Evolutionary conservation across 1,140 invertebrate species (phyloP).

Genomic region (Bombyx mori): DNA sequence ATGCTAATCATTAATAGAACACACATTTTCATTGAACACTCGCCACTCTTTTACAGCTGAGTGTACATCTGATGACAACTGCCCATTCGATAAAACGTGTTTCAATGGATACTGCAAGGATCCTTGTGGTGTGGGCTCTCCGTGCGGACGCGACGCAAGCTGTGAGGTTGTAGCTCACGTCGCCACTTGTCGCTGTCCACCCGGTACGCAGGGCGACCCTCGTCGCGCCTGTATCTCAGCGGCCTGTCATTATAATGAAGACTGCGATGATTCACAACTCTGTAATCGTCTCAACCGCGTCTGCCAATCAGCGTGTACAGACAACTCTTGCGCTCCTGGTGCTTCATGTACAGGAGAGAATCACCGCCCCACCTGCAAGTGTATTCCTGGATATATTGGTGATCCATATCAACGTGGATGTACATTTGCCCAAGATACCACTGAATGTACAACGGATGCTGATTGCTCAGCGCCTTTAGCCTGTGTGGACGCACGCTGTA

Average conservation of each 20-base stretch:
- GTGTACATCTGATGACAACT: slow-evolving; percentile 85
- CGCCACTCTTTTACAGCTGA: slow-evolving; percentile 75
- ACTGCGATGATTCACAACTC: slow-evolving; percentile 88
- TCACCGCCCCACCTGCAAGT: slow-evolving; percentile 85
- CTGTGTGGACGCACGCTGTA: slow-evolving; percentile 83
- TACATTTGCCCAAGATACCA: slow-evolving; percentile 44
- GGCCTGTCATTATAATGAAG: slow-evolving; percentile 90
- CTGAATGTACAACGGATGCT: slow-evolving; percentile 80
- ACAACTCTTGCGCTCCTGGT: slow-evolving; percentile 80
- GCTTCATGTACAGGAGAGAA: slow-evolving; percentile 81
- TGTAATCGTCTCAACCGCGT: slow-evolving; percentile 88
- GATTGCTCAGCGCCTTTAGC: slow-evolving; percentile 82
- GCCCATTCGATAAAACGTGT: slow-evolving; percentile 89
- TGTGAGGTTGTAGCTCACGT: slow-evolving; percentile 82
- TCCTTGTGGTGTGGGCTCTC: slow-evolving; percentile 77
- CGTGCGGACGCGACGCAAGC: slow-evolving; percentile 85
- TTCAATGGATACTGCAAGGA: slow-evolving; percentile 83
- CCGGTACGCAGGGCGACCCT: slow-evolving; percentile 88
- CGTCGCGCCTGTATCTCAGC: slow-evolving; percentile 85
- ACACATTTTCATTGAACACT: too few relatives aligned
- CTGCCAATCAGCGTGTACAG: slow-evolving; percentile 86
- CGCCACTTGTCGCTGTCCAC: slow-evolving; percentile 86
- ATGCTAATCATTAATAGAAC: too few relatives aligned
- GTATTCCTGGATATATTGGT: slow-evolving; percentile 80
- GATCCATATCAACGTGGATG: slow-evolving; percentile 85